Evolutionary conservation across 2,113 vertebrate species (phyloP).

Genomic region (Mungos mungo): DNA sequence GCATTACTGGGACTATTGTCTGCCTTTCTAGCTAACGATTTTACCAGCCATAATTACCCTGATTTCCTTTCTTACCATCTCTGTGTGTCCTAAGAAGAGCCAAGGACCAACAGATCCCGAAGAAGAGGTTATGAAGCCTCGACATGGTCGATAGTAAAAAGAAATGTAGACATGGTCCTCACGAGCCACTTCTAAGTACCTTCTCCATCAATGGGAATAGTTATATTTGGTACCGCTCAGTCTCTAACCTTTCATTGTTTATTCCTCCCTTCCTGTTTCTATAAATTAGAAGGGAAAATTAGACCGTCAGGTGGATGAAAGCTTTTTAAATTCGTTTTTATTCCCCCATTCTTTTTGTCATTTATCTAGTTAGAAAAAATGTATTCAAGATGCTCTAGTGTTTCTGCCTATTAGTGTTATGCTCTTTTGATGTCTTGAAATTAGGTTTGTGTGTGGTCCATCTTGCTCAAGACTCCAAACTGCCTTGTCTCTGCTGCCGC

Average conservation of each 20-base stretch:
- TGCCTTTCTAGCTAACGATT: not conserved
- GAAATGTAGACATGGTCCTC: not conserved
- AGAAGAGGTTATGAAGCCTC: not conserved
- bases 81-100: not conserved
- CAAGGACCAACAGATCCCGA: not conserved
- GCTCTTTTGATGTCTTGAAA: slow-evolving; percentile 64
- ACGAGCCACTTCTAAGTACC: not conserved
- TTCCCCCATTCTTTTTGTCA: slow-evolving; percentile 53
- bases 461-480: slow-evolving; percentile 43
- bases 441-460: slow-evolving; percentile 71
- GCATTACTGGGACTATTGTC: not conserved
- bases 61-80: not conserved
- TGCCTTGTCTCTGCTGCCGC: slow-evolving; percentile 57
- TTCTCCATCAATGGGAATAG: not conserved
- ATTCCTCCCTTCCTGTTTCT: slow-evolving; percentile 3
- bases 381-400: slow-evolving; percentile 56
- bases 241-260: not conserved
- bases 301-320: slow-evolving; percentile 64
- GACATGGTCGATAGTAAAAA: not conserved
- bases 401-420: slow-evolving; percentile 61
- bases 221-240: not conserved
- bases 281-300: slow-evolving; percentile 56
- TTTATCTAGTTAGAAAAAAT: slow-evolving; percentile 71
- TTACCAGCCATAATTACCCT: not conserved
- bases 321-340: slow-evolving; percentile 57